Evolutionary conservation across 1,140 invertebrate genomes (phyloP).

Genomic region (Rhagoletis zephyria): DNA sequence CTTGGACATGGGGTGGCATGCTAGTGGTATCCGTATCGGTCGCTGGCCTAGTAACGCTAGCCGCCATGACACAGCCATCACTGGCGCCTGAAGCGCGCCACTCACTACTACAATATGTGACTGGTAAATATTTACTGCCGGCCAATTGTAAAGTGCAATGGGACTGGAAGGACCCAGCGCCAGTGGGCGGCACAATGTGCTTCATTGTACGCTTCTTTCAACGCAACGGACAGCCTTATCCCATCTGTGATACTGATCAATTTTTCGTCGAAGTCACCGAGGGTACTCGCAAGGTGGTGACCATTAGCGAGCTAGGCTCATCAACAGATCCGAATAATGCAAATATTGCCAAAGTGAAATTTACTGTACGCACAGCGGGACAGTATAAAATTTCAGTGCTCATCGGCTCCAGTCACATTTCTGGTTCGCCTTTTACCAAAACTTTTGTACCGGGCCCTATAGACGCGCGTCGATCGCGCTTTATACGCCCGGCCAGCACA

Average conservation of each 20-base stretch:
- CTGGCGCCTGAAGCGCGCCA: constrained; percentile 89
- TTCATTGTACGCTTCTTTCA: constrained; percentile 93
- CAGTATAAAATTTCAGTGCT: constrained; percentile 89
- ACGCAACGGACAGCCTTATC: constrained; percentile 92
- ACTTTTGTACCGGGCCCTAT: constrained; percentile 81
- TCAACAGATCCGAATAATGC: constrained; percentile 85
- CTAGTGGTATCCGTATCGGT: constrained; percentile 88
- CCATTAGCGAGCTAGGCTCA: constrained; percentile 89
- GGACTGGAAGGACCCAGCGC: constrained; percentile 89
- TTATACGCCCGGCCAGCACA: constrained; percentile 89
- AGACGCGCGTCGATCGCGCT: constrained; percentile 87
- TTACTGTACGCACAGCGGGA: constrained; percentile 91
- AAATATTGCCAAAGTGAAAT: constrained; percentile 89
- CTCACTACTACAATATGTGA: constrained; percentile 90
- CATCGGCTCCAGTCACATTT: constrained; percentile 79
- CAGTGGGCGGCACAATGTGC: constrained; percentile 90
- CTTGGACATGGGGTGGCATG: constrained; percentile 92
- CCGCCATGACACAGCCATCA: constrained; percentile 89
- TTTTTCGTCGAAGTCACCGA: constrained; percentile 89
- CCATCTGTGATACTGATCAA: constrained; percentile 91
- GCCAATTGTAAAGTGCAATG: constrained; percentile 85
- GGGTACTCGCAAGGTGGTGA: constrained; percentile 86
- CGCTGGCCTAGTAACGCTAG: constrained; percentile 87
- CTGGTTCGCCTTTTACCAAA: constrained; percentile 78
- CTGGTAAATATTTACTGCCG: constrained; percentile 90